phyloP scores from a whole-genome alignment of 2,113 vertebrate genomes.

The human (Homo sapiens) region GRCh38 chr20:60157001-60157500 shows the following conservation, averaged over 20 bases:
- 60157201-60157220: background rate
- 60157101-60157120: background rate
- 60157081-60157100: background rate
- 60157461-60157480: background rate
- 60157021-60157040: background rate
- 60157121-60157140: background rate
- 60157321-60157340: background rate
- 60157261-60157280: background rate
- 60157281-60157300: background rate
- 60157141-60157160: background rate
- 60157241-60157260: background rate
- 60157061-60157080: no score
- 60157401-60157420: background rate
- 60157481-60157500: background rate
- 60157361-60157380: background rate
- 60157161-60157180: no score
- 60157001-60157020: background rate
- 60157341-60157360: background rate
- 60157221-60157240: background rate
- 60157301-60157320: background rate
- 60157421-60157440: background rate
- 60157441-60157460: background rate
- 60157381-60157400: background rate
- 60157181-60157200: fast-evolving
- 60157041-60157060: background rate